A percentile compares a stretch with the other conserved stretches of the same genome.
phyloP scores from a whole-genome alignment of 2,113 vertebrate genomes.

The Serranochromis macrocephalus region DNA sequence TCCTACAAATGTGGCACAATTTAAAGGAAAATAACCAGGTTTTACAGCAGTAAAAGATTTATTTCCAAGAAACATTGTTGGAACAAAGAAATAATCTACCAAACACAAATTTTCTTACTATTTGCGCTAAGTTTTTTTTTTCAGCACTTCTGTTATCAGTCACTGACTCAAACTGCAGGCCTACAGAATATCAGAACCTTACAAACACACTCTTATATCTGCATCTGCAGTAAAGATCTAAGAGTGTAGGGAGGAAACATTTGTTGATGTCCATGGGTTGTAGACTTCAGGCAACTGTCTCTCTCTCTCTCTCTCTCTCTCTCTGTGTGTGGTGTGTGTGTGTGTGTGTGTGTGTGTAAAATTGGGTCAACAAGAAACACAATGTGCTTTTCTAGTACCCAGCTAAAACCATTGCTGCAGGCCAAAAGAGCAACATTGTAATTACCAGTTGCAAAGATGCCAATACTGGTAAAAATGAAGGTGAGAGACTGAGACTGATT shows the following conservation, averaged over 20 bases:
- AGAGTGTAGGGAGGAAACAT: not conserved
- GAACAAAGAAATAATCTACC: not conserved
- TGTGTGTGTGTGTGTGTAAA: not conserved
- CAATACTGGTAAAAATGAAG: not conserved
- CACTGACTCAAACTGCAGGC: not conserved
- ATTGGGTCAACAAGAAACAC: not conserved
- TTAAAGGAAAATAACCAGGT: not conserved
- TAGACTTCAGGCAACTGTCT: not conserved
- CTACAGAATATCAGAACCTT: not conserved
- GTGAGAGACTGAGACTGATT: not conserved
- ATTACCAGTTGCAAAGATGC: not conserved
- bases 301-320: too few species aligned
- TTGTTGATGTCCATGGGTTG: not conserved
- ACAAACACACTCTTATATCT: not conserved
- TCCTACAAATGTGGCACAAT: not conserved
- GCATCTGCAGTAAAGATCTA: not conserved
- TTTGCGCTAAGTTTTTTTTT: not conserved
- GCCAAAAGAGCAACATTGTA: not conserved
- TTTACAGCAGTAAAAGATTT: not conserved
- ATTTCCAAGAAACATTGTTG: not conserved
- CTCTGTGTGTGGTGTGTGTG: not conserved
- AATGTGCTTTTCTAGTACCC: not conserved
- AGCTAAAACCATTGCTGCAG: not conserved
- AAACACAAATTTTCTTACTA: not conserved
- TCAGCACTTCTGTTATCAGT: not conserved